A percentile compares a stretch with the other conserved stretches of the same genome.
phyloP scores from a whole-genome alignment of 2,113 vertebrate species.

The Salminus brasiliensis region DNA sequence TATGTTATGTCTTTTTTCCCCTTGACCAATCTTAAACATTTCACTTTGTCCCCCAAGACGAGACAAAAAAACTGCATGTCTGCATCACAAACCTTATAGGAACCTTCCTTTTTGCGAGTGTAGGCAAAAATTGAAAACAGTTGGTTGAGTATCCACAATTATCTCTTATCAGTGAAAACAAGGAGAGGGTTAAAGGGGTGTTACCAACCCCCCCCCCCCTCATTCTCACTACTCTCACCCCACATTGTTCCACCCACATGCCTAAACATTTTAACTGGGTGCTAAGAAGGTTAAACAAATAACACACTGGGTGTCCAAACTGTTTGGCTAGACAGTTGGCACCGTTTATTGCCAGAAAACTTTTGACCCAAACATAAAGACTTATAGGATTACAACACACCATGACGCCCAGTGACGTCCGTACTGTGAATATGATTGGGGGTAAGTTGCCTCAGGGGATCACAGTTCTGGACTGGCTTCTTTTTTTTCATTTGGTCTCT shows the following conservation, averaged over 20 bases:
- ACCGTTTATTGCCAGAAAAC: background rate
- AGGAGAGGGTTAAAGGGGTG: slow-evolving; percentile 28
- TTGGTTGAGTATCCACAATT: background rate
- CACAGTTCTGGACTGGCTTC: slow-evolving; percentile 21
- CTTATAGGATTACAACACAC: background rate
- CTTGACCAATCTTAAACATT: too few species aligned
- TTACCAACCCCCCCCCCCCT: slow-evolving; percentile 15
- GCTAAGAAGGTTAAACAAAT: slow-evolving; percentile 49
- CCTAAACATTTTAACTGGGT: slow-evolving; percentile 29
- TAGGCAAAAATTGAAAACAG: background rate
- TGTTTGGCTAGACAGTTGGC: slow-evolving; percentile 10
- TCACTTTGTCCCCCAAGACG: too few species aligned
- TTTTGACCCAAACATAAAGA: background rate
- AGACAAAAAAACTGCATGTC: too few species aligned
- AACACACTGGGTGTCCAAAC: slow-evolving; percentile 14
- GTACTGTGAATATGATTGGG: background rate
- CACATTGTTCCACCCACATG: background rate
- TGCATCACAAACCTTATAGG: background rate
- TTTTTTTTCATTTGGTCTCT: slow-evolving; percentile 34
- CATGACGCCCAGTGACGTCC: slow-evolving; percentile 7
- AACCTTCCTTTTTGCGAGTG: too few species aligned
- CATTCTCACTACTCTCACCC: background rate
- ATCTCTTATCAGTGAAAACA: slow-evolving; percentile 28
- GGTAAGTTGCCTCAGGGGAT: slow-evolving; percentile 23
- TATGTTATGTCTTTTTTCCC: too few species aligned